These are phyloP conservation scores for Tillus elongatus DNA, from an alignment of 2,888 invertebrate genomes.

Conservation along the genomic window DNA sequence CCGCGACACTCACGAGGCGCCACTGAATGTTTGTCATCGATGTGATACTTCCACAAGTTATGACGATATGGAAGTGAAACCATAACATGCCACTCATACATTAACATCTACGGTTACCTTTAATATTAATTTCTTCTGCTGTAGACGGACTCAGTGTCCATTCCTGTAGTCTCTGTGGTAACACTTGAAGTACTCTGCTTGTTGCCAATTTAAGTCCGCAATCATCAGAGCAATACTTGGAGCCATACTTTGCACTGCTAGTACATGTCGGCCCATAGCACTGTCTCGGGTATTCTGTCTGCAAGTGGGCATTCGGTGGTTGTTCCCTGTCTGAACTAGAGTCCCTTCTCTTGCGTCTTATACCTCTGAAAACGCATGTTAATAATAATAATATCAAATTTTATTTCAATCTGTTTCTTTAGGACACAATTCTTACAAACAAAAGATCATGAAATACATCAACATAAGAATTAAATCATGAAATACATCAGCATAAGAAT, in stretches of 20 bases:
- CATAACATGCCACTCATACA: too few relatives aligned
- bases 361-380: conserved; percentile 19
- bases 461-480: not conserved
- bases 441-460: not conserved
- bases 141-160: conserved; percentile 82
- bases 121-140: conserved; percentile 69
- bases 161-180: conserved; percentile 68
- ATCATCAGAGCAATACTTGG: conserved; percentile 89
- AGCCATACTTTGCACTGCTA: conserved; percentile 62
- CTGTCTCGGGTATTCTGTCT: conserved; percentile 60
- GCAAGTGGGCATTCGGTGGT: conserved; percentile 45
- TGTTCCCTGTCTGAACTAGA: conserved; percentile 40
- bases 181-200: conserved; percentile 70
- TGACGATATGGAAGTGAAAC: too few relatives aligned
- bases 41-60: too few relatives aligned
- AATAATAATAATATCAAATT: conserved; percentile 34
- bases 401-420: too few relatives aligned
- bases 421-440: conserved; percentile 20
- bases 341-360: conserved; percentile 35
- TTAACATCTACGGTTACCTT: conserved; percentile 27
- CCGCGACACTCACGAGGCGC: too few relatives aligned
- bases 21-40: too few relatives aligned
- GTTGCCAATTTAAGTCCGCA: conserved; percentile 87
- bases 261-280: conserved; percentile 89
- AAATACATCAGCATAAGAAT: too few relatives aligned